Conservation (phyloP, 2,797 vertebrate species). For the Sebastes diaconus region DNA sequence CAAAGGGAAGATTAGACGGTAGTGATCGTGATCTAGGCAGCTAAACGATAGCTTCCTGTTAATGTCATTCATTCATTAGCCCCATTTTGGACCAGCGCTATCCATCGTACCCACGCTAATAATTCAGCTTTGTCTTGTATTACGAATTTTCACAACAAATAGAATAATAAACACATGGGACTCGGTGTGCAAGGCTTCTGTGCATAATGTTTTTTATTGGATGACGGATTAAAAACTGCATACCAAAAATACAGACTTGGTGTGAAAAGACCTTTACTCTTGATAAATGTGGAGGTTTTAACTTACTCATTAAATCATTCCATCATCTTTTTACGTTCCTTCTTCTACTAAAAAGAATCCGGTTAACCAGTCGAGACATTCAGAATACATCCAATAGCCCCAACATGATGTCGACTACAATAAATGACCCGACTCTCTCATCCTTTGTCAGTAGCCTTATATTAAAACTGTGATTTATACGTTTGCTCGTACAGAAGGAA, state of each 20-base stretch:
- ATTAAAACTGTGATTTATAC: conserved; percentile 38
- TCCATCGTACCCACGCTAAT: neutral
- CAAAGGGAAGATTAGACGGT: neutral
- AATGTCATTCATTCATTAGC: neutral
- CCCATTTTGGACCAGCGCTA: neutral
- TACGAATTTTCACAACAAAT: neutral
- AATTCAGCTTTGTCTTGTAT: neutral
- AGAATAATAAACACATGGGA: too few relatives aligned
- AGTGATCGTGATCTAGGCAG: neutral
- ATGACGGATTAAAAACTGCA: neutral
- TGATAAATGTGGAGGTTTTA: neutral
- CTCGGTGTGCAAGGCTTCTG: neutral
- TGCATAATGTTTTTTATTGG: neutral
- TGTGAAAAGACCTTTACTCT: neutral
- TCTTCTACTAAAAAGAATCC: neutral
- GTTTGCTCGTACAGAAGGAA: conserved; percentile 11
- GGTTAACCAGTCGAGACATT: neutral
- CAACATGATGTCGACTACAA: neutral
- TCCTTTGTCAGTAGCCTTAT: neutral
- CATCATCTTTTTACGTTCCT: neutral
- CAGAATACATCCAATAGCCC: conserved; percentile 1
- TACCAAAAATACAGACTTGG: neutral
- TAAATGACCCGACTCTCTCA: conserved; percentile 5
- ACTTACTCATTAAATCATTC: neutral
- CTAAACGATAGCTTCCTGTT: neutral